phyloP scores from a whole-genome alignment of 2,888 invertebrate genomes.

The Lasioglossum malachurum region DNA sequence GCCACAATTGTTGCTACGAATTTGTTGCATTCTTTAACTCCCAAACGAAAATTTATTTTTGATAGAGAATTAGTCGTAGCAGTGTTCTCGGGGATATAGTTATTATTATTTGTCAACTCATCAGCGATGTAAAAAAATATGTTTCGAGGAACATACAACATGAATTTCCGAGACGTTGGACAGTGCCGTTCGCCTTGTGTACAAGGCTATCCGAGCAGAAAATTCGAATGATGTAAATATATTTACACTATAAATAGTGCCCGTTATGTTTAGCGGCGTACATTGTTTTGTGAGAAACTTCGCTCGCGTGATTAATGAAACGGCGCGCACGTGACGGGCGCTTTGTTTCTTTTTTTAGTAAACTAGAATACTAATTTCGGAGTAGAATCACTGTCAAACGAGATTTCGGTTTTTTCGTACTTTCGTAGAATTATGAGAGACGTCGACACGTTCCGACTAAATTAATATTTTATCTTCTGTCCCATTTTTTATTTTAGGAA shows the following conservation, averaged over 20 bases:
- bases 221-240: constrained; percentile 17
- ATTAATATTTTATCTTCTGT: not conserved
- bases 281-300: constrained; percentile 18
- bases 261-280: not conserved
- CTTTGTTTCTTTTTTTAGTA: not conserved
- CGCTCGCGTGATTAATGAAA: constrained; percentile 30
- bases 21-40: not conserved
- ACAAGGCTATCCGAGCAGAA: not conserved
- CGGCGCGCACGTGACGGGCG: constrained; percentile 7
- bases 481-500: not conserved
- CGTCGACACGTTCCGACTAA: not conserved
- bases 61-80: not conserved
- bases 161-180: not conserved
- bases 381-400: not conserved
- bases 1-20: not conserved
- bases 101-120: too few relatives aligned
- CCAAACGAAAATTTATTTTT: not conserved
- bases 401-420: not conserved
- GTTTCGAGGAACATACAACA: not conserved
- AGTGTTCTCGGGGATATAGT: too few relatives aligned
- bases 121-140: not conserved
- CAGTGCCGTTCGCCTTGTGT: not conserved
- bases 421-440: not conserved
- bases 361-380: constrained; percentile 17
- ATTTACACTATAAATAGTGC: constrained; percentile 13